Conservation (phyloP, 2,888 invertebrate species). For the Polietes domitor region DNA sequence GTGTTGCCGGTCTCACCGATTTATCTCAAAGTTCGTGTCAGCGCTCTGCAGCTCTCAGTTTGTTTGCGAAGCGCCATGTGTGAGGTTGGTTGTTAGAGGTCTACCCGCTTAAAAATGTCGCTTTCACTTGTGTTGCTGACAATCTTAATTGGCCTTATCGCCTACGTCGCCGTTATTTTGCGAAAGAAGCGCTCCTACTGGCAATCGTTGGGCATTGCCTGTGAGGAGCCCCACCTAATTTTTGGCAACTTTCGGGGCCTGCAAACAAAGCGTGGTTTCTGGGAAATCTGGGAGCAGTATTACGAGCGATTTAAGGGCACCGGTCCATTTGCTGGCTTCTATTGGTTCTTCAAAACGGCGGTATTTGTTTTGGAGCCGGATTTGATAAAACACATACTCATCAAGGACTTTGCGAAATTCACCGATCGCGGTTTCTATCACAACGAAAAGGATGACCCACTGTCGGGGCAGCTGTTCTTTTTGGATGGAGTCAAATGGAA, state of each 20-base stretch:
- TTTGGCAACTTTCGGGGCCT: conserved; percentile 51
- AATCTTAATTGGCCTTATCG: conserved; percentile 7
- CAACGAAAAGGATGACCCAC: conserved; percentile 75
- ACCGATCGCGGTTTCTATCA: conserved; percentile 70
- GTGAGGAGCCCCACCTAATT: conserved; percentile 66
- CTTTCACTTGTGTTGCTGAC: not conserved
- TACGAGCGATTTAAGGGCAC: conserved; percentile 67
- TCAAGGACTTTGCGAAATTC: conserved; percentile 70
- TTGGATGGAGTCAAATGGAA: conserved; percentile 81
- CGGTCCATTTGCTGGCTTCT: conserved; percentile 70
- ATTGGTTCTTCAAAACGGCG: conserved; percentile 63
- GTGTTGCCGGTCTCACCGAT: too few species aligned
- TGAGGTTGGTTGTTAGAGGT: not conserved
- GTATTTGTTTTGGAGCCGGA: conserved; percentile 69
- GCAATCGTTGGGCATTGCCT: conserved; percentile 68
- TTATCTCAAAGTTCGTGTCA: too few species aligned
- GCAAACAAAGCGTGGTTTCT: conserved; percentile 61
- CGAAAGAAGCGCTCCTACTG: conserved; percentile 65
- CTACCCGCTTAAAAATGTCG: not conserved
- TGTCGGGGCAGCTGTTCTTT: conserved; percentile 75
- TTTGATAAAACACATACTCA: conserved; percentile 64
- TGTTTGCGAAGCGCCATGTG: not conserved
- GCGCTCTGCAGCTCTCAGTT: too few species aligned
- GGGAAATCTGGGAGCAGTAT: conserved; percentile 61
- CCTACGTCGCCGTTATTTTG: conserved; percentile 10